phyloP scores from a whole-genome alignment of 1,140 invertebrate genomes.

The Thalassaphorura encarpata region DNA sequence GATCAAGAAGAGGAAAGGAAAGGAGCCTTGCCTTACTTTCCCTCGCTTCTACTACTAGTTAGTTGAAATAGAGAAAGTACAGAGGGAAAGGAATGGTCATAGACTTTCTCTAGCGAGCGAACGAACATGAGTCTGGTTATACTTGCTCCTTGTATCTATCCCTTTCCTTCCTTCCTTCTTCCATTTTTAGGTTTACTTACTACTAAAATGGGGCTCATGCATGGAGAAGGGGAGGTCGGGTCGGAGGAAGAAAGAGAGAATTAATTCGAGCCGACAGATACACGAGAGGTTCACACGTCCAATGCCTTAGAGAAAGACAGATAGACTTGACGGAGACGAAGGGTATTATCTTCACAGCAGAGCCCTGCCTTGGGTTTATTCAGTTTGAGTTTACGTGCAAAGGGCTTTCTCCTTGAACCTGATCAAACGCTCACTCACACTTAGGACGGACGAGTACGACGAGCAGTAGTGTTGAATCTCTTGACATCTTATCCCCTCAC shows the following conservation, averaged over 20 bases:
- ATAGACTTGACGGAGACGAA: too few species aligned
- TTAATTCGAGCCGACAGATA: slow-evolving; percentile 22
- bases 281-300: slow-evolving; percentile 9
- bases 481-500: too few species aligned
- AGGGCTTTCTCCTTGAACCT: too few species aligned
- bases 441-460: too few species aligned
- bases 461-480: too few species aligned
- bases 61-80: not conserved
- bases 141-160: not conserved
- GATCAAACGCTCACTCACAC: too few species aligned
- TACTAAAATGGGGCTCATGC: not conserved
- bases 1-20: not conserved
- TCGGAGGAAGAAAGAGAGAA: slow-evolving; percentile 5
- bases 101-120: too few species aligned
- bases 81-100: not conserved
- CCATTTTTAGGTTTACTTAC: not conserved
- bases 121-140: too few species aligned
- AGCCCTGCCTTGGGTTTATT: too few species aligned
- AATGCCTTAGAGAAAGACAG: too few species aligned
- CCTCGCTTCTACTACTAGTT: not conserved
- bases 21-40: not conserved
- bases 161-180: slow-evolving; percentile 1
- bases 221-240: not conserved
- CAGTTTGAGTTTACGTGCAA: too few species aligned
- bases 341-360: too few species aligned